A percentile compares a stretch with the other conserved stretches of the same genome.
Evolutionary conservation across 2,888 invertebrate species (phyloP).

Genomic region (Melanotus villosus): DNA sequence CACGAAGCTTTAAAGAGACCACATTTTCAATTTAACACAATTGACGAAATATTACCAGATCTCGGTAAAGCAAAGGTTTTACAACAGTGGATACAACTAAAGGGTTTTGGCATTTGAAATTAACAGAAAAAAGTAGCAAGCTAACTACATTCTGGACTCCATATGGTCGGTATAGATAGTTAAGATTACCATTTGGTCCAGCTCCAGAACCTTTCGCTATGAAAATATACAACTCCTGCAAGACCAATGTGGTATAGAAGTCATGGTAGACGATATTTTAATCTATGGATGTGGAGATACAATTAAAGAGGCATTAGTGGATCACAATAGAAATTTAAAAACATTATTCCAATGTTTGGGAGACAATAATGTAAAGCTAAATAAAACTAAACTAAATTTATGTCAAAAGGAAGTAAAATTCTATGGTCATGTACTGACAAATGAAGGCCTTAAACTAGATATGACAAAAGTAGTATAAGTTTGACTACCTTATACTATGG

Average conservation of each 20-base stretch:
- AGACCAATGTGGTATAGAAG: background rate
- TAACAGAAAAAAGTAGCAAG: slow-evolving; percentile 3
- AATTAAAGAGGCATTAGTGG: slow-evolving; percentile 2
- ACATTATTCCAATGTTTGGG: background rate
- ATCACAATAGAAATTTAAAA: slow-evolving; percentile 5
- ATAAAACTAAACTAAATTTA: background rate
- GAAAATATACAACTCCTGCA: background rate
- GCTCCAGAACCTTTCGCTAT: slow-evolving; percentile 17
- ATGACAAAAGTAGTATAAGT: background rate
- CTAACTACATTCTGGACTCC: slow-evolving; percentile 34
- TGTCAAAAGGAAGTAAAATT: background rate
- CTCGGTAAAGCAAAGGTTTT: too few species aligned
- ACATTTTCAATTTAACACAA: too few species aligned
- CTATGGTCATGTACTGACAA: background rate
- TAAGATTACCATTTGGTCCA: slow-evolving; percentile 30
- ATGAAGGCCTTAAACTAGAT: background rate
- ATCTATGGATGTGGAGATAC: slow-evolving; percentile 5
- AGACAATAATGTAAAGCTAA: background rate
- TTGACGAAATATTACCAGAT: too few species aligned
- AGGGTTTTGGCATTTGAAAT: slow-evolving; percentile 46
- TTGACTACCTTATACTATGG: too few species aligned
- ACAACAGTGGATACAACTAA: slow-evolving; percentile 44
- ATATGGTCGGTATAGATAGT: slow-evolving; percentile 21
- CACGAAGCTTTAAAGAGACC: too few species aligned
- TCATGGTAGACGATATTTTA: slow-evolving; percentile 1